Conservation (phyloP, 2,797 vertebrate genomes). For the Pristis pectinata region DNA sequence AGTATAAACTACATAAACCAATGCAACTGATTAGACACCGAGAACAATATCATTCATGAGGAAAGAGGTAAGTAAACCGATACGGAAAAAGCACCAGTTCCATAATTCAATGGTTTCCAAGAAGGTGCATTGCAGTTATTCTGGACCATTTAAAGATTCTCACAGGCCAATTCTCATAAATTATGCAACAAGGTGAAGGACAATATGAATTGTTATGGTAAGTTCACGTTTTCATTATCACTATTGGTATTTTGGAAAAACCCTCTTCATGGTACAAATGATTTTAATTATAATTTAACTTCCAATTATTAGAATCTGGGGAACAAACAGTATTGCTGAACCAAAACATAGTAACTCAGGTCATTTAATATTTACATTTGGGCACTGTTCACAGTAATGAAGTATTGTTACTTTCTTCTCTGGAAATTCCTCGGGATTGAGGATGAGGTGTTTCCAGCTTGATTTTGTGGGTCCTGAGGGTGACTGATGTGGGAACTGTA, state of each 20-base stretch:
- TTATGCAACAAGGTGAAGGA: background rate
- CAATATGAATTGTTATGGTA: background rate
- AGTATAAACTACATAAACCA: background rate
- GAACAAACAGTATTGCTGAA: background rate
- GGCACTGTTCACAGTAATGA: no score
- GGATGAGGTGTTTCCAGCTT: no score
- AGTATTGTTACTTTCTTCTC: no score
- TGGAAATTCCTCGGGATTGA: no score
- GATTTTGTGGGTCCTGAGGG: no score
- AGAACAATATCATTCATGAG: background rate
- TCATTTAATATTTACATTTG: no score
- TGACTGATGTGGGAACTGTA: no score
- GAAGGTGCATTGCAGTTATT: background rate
- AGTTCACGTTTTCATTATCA: background rate
- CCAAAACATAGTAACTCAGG: no score
- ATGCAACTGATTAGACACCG: background rate
- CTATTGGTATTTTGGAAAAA: background rate
- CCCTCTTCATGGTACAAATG: no score
- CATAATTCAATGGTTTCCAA: background rate
- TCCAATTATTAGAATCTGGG: background rate
- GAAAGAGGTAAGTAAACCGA: background rate
- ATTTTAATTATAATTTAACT: background rate
- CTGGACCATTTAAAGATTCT: background rate
- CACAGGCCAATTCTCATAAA: background rate
- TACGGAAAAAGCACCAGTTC: background rate